These are phyloP conservation scores for Lydus trimaculatus DNA, from an alignment of 2,888 invertebrate genomes.

Conservation along the genomic window DNA sequence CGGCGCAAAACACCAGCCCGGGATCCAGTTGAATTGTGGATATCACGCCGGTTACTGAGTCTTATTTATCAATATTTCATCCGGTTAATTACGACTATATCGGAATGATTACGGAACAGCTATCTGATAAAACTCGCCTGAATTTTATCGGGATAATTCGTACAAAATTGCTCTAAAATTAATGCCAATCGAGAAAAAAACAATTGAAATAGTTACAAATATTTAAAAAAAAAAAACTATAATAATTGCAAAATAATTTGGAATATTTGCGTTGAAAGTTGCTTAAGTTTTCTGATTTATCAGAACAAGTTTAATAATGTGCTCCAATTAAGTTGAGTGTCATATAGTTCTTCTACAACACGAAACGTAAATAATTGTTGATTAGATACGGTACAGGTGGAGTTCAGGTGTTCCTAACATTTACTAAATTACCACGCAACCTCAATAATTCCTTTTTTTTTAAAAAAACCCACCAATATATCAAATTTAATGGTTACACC, in stretches of 20 bases:
- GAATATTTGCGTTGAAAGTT: neutral
- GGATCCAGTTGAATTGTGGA: slow-evolving; percentile 63
- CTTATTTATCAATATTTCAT: neutral
- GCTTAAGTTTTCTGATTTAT: neutral
- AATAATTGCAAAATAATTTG: neutral
- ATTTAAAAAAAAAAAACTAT: too few species aligned
- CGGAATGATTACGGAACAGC: neutral
- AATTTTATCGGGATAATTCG: neutral
- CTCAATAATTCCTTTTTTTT: too few species aligned
- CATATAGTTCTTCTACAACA: neutral
- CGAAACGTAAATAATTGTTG: neutral
- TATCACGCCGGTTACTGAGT: slow-evolving; percentile 31
- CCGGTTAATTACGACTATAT: neutral
- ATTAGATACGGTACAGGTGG: neutral
- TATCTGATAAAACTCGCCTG: neutral
- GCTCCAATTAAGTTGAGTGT: neutral
- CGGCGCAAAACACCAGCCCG: slow-evolving; percentile 66
- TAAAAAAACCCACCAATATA: neutral
- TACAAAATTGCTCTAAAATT: too few species aligned
- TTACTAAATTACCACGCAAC: neutral
- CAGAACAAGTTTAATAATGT: neutral
- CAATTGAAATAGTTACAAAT: too few species aligned
- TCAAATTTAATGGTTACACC: neutral
- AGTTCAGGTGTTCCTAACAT: too few species aligned
- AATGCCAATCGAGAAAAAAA: too few species aligned